Evolutionary conservation across 1,140 invertebrate species (phyloP), one percentile per base, ranked within the genome.

Genomic region (Drosophila repleta): DNA sequence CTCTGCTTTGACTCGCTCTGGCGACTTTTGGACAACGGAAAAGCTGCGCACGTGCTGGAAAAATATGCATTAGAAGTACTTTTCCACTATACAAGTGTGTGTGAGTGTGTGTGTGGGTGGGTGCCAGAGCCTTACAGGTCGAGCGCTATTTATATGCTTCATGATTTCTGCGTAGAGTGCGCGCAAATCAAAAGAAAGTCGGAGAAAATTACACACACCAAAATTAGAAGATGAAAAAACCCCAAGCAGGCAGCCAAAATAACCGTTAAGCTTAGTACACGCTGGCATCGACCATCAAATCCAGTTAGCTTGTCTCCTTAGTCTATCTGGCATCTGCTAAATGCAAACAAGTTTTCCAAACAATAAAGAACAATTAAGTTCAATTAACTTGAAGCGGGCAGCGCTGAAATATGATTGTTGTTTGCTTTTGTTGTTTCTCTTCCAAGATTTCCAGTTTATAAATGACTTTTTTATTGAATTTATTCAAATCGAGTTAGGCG

Each of bases 11-110:
- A 21, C 24, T 46, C 53, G 72, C 74, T 71, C 60, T 66, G 60
- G 18, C 75, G 60, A 66, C 24, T 55, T 63, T 68, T 64, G 64
- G 58, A 74, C 70, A 51, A 68, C 83, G 83, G 83, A 87, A 87
- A 87, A 87, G 83, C 76, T 83, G 83, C 84, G 83, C 83, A 87
- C 83, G 82, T 87, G 83, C 83, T 87, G 83, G 83, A 87, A 88
- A 87, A 87, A 70, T 87, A 74, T 87, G 83, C 82, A 88, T 78
- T 71, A 49, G 46, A 71, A 53, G 49, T 61, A 45, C 37, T 65
- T 68, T 76, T 64, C 24, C 60, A 41, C 18, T 11, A 26, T 32
- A n/a, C 17, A 8, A 15, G 35, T 52, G 32, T 51, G 26, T 48
- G 37, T 39, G 6, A n/a, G 48, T 45, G 29, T 15, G 49, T 56